phyloP scores from a whole-genome alignment of 2,888 invertebrate species.

The Pyrrhosoma nymphula region DNA sequence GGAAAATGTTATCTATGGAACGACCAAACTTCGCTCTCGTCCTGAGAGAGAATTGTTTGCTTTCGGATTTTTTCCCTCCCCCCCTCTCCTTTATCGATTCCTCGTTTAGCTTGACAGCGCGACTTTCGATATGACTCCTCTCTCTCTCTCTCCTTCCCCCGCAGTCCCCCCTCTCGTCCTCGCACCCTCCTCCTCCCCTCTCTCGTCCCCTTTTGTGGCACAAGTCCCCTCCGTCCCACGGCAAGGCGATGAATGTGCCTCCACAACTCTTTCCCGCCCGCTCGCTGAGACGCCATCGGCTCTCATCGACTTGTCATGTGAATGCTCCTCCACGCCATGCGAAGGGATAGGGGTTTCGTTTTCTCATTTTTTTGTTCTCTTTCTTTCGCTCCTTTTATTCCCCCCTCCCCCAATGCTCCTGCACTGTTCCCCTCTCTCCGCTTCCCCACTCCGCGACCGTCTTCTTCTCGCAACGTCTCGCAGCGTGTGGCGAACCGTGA shows the following conservation, averaged over 20 bases:
- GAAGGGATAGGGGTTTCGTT: not conserved
- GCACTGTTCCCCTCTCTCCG: too few relatives aligned
- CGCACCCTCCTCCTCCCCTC: not conserved
- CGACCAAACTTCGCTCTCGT: conserved; percentile 61
- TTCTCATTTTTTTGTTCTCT: not conserved
- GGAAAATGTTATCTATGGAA: conserved; percentile 60
- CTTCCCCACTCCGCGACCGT: too few relatives aligned
- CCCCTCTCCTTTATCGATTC: conserved; percentile 46
- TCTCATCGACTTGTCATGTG: conserved; percentile 58
- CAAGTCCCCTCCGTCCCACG: not conserved
- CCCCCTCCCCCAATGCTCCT: not conserved
- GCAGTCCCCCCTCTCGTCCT: not conserved
- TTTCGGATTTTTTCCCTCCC: not conserved
- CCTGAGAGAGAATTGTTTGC: conserved; percentile 47
- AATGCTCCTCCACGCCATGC: conserved; percentile 17
- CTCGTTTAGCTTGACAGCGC: conserved; percentile 53
- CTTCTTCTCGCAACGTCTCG: not conserved
- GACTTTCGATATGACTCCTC: not conserved
- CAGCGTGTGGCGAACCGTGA: not conserved
- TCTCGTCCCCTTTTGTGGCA: not conserved
- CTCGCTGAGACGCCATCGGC: conserved; percentile 1
- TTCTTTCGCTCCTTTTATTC: not conserved
- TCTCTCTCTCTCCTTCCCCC: not conserved
- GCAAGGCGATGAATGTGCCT: not conserved
- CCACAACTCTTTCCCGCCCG: not conserved